These are phyloP conservation scores for Amaurobius ferox DNA, from an alignment of 2,888 invertebrate species.

Conservation along the genomic window DNA sequence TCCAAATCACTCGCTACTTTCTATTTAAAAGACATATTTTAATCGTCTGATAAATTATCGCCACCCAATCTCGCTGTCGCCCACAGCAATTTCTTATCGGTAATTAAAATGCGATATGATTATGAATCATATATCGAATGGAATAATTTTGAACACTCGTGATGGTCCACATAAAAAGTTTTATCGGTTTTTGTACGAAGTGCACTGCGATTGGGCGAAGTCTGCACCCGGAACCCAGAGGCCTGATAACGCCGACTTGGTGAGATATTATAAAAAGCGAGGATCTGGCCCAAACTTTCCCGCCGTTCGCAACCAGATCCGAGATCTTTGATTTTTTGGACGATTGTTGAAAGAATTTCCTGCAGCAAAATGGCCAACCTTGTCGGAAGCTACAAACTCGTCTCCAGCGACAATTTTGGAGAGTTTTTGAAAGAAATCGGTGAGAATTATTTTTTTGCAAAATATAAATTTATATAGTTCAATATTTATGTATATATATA, in stretches of 20 bases:
- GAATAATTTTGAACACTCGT: conserved; percentile 34
- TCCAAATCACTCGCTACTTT: neutral
- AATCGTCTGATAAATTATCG: neutral
- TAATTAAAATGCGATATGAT: conserved; percentile 34
- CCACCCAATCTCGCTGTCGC: neutral
- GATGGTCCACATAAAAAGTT: neutral
- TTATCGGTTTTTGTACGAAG: conserved; percentile 18
- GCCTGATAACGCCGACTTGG: conserved; percentile 27
- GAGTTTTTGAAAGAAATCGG: conserved; percentile 75
- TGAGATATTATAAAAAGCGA: conserved; percentile 32
- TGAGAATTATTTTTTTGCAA: conserved; percentile 34
- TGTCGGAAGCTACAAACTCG: conserved; percentile 72
- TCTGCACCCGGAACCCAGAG: conserved; percentile 16
- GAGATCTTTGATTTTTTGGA: neutral
- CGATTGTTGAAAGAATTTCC: neutral
- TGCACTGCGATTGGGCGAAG: conserved; percentile 35
- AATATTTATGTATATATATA: too few relatives aligned
- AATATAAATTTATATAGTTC: too few relatives aligned
- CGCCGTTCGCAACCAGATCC: conserved; percentile 22
- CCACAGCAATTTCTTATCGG: conserved; percentile 13
- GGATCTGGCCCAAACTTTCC: neutral
- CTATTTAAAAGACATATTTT: neutral
- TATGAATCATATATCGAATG: conserved; percentile 48
- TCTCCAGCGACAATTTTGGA: conserved; percentile 74
- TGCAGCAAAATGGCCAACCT: conserved; percentile 46